Conservation (phyloP, 2,888 invertebrate genomes). For the Plutella xylostella region DNA sequence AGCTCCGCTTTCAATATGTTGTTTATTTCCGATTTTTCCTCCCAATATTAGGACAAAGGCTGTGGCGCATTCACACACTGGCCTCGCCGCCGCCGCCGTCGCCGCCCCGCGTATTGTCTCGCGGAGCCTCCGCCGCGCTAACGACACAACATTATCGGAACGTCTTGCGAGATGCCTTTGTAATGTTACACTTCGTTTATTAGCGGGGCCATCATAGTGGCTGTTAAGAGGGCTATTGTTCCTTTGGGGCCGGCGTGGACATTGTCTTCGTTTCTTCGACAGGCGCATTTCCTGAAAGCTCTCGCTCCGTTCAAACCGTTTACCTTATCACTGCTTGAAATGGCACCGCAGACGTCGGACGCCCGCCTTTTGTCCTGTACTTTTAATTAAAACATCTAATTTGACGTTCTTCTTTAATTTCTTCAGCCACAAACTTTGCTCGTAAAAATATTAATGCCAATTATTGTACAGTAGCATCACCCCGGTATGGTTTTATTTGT, state of each 20-base stretch:
- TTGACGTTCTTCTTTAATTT: not conserved
- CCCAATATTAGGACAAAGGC: not conserved
- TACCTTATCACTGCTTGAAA: constrained; percentile 6
- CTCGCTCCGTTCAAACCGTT: constrained; percentile 1
- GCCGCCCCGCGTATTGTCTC: constrained; percentile 1
- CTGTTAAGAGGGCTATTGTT: constrained; percentile 21
- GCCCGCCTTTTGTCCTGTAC: not conserved
- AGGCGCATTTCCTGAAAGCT: constrained; percentile 8
- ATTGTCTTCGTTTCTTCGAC: constrained; percentile 18
- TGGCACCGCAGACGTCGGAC: not conserved
- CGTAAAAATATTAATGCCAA: too few species aligned
- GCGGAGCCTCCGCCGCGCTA: not conserved
- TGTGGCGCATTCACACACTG: not conserved
- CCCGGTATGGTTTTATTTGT: not conserved
- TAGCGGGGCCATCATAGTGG: constrained; percentile 18
- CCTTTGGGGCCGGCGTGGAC: constrained; percentile 13
- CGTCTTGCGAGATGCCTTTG: constrained; percentile 3
- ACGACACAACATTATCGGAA: constrained; percentile 7
- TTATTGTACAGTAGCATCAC: not conserved
- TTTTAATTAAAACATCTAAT: not conserved
- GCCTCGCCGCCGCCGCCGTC: too few species aligned
- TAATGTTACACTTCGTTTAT: constrained; percentile 10
- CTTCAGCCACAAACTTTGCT: not conserved
- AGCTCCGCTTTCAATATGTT: not conserved
- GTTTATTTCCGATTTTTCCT: constrained; percentile 3